Conservation (phyloP, 2,113 vertebrate genomes). For the Ciconia maguari region DNA sequence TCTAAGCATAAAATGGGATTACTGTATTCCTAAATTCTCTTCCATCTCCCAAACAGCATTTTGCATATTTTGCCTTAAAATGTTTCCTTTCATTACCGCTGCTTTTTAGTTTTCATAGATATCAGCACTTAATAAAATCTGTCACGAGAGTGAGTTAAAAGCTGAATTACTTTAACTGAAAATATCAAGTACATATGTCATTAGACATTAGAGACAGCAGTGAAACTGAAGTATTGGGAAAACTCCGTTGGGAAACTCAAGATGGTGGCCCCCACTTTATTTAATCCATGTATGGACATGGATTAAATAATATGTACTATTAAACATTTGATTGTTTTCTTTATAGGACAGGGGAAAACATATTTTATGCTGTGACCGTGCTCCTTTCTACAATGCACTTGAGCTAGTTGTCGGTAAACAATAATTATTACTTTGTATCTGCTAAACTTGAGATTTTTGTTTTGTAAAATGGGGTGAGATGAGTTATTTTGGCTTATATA, state of each 20-base stretch:
- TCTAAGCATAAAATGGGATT: not conserved
- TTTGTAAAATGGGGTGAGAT: fast-evolving
- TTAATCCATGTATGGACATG: fast-evolving
- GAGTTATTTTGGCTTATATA: not conserved
- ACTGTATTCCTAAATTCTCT: not conserved
- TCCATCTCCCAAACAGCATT: not conserved
- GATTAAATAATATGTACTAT: not conserved
- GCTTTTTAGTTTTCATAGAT: not conserved
- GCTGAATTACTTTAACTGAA: not conserved
- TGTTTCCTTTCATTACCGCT: not conserved
- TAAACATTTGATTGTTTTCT: not conserved
- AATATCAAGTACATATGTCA: not conserved
- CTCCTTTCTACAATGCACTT: not conserved
- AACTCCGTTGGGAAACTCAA: not conserved
- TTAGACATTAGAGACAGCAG: not conserved
- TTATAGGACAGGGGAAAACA: not conserved
- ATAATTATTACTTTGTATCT: not conserved
- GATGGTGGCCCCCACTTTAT: not conserved
- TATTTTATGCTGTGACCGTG: not conserved
- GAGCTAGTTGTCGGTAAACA: not conserved
- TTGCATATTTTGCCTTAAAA: not conserved
- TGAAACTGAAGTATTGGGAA: not conserved
- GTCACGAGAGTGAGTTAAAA: not conserved
- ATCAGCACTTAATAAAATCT: not conserved
- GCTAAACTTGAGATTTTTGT: not conserved